These are phyloP conservation scores for Plagodis dolabraria DNA, from an alignment of 2,888 invertebrate species.

Conservation along the genomic window DNA sequence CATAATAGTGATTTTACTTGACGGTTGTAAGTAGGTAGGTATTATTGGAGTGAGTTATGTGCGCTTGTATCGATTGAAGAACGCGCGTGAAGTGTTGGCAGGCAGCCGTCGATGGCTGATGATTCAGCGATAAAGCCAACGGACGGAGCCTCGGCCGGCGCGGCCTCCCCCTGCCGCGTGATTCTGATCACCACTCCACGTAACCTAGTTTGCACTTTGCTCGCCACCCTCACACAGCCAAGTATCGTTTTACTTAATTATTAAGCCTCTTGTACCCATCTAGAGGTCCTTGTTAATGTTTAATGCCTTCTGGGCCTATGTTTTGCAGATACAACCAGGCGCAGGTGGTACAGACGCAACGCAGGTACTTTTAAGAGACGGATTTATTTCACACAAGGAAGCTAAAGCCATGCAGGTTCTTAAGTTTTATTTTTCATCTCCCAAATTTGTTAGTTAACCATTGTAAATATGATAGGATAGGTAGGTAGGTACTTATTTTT, in stretches of 20 bases:
- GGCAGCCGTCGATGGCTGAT: slow-evolving; percentile 1
- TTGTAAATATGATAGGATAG: too few relatives aligned
- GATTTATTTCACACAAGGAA: too few relatives aligned
- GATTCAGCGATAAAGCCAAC: slow-evolving; percentile 10
- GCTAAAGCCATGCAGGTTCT: too few relatives aligned
- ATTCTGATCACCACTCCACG: slow-evolving; percentile 1
- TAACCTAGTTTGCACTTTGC: slow-evolving; percentile 9
- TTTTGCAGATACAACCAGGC: slow-evolving; percentile 5
- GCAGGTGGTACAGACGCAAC: background rate
- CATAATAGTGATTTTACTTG: too few relatives aligned
- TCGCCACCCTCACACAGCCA: slow-evolving; percentile 3
- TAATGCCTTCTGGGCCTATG: slow-evolving; percentile 16
- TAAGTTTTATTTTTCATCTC: too few relatives aligned
- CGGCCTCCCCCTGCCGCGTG: background rate
- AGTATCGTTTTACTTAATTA: slow-evolving; percentile 18
- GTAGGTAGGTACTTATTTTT: too few relatives aligned
- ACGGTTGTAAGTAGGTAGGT: too few relatives aligned
- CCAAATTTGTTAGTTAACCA: too few relatives aligned
- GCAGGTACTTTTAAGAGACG: too few relatives aligned
- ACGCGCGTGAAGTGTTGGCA: background rate
- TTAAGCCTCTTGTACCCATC: slow-evolving; percentile 16
- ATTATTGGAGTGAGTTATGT: background rate
- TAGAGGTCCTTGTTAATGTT: slow-evolving; percentile 17
- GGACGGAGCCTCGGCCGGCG: background rate
- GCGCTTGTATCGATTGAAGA: slow-evolving; percentile 8